These are phyloP conservation scores for Cottus gobio DNA, from an alignment of 2,113 vertebrate species.

Conservation along the genomic window DNA sequence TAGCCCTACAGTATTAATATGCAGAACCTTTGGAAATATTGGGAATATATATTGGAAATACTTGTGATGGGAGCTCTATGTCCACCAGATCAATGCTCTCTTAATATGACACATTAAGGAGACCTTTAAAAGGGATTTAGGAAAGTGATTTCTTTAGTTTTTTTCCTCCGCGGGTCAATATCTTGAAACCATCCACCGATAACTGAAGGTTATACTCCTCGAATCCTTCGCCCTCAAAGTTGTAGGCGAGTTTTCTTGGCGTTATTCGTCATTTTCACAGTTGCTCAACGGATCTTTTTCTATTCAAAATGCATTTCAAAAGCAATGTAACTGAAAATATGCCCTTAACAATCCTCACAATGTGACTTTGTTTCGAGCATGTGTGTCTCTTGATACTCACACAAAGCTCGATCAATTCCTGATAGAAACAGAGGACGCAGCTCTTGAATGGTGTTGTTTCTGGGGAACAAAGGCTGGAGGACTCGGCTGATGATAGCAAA, in stretches of 20 bases:
- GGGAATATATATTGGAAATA: no score
- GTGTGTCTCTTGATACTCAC: not conserved
- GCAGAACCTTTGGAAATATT: not conserved
- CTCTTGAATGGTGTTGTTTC: not conserved
- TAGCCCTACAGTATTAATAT: not conserved
- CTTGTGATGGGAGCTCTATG: not conserved
- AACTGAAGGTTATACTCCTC: not conserved
- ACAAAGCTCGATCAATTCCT: not conserved
- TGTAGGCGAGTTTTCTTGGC: not conserved
- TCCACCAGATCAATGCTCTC: not conserved
- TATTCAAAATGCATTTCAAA: not conserved
- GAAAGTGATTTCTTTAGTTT: no score
- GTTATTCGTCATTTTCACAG: not conserved
- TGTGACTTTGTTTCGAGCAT: not conserved
- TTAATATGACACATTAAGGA: no score
- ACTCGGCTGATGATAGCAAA: not conserved
- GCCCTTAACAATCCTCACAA: not conserved
- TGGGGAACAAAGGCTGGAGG: not conserved
- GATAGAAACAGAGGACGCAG: not conserved
- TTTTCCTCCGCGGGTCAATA: not conserved
- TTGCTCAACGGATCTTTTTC: not conserved
- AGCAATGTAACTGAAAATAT: not conserved
- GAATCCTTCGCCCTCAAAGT: not conserved
- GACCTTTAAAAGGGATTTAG: no score
- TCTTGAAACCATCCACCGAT: not conserved